phyloP scores from a whole-genome alignment of 1,140 invertebrate genomes.

The Aphidius ervi region DNA sequence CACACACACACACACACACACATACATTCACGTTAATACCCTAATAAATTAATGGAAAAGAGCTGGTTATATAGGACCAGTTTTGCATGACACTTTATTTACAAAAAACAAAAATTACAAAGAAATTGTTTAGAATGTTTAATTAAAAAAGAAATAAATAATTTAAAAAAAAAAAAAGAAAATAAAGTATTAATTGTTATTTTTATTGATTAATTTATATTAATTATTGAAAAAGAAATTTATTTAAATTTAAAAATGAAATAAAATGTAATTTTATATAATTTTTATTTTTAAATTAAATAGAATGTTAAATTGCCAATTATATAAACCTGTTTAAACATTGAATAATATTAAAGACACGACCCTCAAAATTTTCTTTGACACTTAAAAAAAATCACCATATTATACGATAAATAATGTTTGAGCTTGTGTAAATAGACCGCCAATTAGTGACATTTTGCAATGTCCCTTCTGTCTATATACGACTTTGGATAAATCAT shows the following conservation, averaged over 20 bases:
- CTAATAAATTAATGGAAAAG: conserved; percentile 41
- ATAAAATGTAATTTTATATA: too few relatives aligned
- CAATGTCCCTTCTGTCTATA: background rate
- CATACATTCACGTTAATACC: conserved; percentile 31
- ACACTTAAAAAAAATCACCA: conserved; percentile 1
- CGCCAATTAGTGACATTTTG: conserved; percentile 16
- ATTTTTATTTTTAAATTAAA: too few relatives aligned
- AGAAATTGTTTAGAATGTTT: too few relatives aligned
- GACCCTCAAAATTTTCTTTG: background rate
- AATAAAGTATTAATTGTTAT: too few relatives aligned
- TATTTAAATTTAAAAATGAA: too few relatives aligned
- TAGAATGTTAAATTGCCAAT: too few relatives aligned
- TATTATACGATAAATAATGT: conserved; percentile 10
- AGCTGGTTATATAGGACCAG: conserved; percentile 27
- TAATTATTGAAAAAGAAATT: too few relatives aligned
- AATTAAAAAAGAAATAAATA: too few relatives aligned
- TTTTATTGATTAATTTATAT: too few relatives aligned
- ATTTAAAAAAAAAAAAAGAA: too few relatives aligned
- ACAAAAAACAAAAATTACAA: background rate
- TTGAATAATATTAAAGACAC: too few relatives aligned
- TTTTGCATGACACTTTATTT: conserved; percentile 14
- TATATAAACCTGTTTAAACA: too few relatives aligned
- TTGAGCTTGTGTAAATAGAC: conserved; percentile 16
- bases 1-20: background rate
- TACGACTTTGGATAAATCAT: conserved; percentile 4